Percentiles rank a stretch among this genome's conserved stretches.
Conservation (phyloP, 2,888 invertebrate species). For the Zaprionus bogoriensis region DNA sequence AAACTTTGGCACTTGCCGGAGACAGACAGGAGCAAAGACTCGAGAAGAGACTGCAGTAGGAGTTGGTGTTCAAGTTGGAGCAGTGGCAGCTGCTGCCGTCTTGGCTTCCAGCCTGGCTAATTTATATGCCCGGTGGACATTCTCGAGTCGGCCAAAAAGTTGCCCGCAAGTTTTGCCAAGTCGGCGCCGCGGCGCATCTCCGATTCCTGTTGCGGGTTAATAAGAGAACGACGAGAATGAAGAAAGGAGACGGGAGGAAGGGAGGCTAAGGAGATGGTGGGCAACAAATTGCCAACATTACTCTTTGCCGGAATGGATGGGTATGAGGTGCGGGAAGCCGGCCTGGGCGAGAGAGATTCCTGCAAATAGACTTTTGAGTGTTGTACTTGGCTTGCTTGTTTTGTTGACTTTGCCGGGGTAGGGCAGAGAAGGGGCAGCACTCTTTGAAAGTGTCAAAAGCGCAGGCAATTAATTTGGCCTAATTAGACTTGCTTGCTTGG, state of each 20-base stretch:
- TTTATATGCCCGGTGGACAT: conserved; percentile 78
- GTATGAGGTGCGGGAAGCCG: neutral
- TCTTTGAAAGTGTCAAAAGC: conserved; percentile 75
- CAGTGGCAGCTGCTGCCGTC: conserved; percentile 41
- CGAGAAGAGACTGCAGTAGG: neutral
- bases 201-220: conserved; percentile 72
- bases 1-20: conserved; percentile 64
- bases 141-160: conserved; percentile 74
- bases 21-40: conserved; percentile 1
- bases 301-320: conserved; percentile 42
- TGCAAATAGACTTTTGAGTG: conserved; percentile 74
- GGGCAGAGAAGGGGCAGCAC: conserved; percentile 10
- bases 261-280: conserved; percentile 40
- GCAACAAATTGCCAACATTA: conserved; percentile 75
- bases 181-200: conserved; percentile 47
- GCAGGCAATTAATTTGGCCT: conserved; percentile 75
- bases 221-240: conserved; percentile 55
- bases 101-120: conserved; percentile 59
- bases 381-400: conserved; percentile 65
- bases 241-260: conserved; percentile 34
- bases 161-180: conserved; percentile 62
- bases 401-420: conserved; percentile 53
- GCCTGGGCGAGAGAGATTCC: conserved; percentile 36
- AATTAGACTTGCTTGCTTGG: conserved; percentile 73
- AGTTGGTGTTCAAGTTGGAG: neutral